These are phyloP conservation scores for Ichneumoninae sp. DNA, from an alignment of 2,888 invertebrate genomes.

Conservation along the genomic window DNA sequence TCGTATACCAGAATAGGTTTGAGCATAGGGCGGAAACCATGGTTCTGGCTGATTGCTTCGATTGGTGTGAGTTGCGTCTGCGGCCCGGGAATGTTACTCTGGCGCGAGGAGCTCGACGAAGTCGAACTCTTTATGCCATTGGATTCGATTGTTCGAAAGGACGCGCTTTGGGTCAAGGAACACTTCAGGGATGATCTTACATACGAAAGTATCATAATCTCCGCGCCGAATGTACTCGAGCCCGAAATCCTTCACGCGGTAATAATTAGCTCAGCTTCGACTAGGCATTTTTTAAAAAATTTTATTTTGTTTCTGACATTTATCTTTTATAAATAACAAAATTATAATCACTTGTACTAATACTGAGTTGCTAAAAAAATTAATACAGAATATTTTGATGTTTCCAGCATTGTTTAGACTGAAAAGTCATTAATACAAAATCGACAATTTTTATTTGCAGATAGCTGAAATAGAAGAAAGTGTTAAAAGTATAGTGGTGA, in stretches of 20 bases:
- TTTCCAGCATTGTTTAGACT: neutral
- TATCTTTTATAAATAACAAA: neutral
- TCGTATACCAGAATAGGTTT: conserved; percentile 75
- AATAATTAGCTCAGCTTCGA: conserved; percentile 63
- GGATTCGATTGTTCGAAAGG: conserved; percentile 77
- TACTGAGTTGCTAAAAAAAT: neutral
- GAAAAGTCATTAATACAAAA: neutral
- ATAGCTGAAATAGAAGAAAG: conserved; percentile 56
- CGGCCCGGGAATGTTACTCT: conserved; percentile 79
- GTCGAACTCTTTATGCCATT: conserved; percentile 81
- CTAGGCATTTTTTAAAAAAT: neutral
- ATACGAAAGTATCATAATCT: conserved; percentile 82
- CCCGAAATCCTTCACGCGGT: conserved; percentile 81
- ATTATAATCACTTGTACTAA: neutral
- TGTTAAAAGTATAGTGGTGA: conserved; percentile 71
- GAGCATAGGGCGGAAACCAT: conserved; percentile 78
- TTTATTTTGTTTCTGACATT: neutral
- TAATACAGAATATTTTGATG: neutral
- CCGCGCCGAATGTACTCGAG: conserved; percentile 81
- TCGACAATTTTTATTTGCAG: conserved; percentile 30
- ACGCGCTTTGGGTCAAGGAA: conserved; percentile 80
- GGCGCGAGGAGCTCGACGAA: conserved; percentile 81
- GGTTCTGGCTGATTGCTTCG: conserved; percentile 78
- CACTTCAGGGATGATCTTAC: conserved; percentile 82
- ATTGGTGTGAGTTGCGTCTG: conserved; percentile 76